Evolutionary conservation across 2,888 invertebrate species (phyloP), one percentile per base, ranked within the genome.

Genomic region (Pristionchus maxplancki): DNA sequence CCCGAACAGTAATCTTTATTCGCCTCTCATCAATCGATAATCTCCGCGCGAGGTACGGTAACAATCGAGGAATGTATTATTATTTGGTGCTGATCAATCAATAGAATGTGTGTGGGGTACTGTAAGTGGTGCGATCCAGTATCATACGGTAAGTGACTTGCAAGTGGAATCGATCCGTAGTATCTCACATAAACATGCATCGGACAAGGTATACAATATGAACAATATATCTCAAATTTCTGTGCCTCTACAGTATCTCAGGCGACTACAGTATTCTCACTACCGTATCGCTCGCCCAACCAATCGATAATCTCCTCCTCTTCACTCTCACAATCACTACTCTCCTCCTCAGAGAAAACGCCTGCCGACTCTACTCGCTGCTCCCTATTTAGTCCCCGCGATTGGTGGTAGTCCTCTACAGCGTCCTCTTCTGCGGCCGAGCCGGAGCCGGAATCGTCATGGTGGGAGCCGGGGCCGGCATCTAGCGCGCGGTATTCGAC

Each of bases 251-350:
- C 50, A 37, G 44, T 48, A 48, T 28, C 82, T 53, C 31, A 50
- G 34, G 24, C 82, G 28, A 24, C 28, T 28, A 53, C 82, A 5
- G 82, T 53, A 83, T 53, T 50, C 13, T 81, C 44, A n/a, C 20
- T 83, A 53, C 50, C 82, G 82, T 83, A 53, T 37, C 34, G 17
- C 82, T 83, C 53, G 34, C 82, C 50, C 82, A 37, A 24, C 82
- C 82, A 83, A 78, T 78, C 78, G 15, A 78, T 48, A 78, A 44
- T 78, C 82, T 83, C 53, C 50, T 82, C 82, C 31, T 83, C 82
- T 34, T 83, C 78, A 44, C 78, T 78, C 78, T 78, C 82, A 83
- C 53, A 50, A 28, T 81, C 40, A 44, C 53, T 44, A 44, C 53
- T 81, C 0, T 53, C 82, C 28, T 83, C 82, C 34, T 83, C 82